Evolutionary conservation across 37 sponge, comb jelly and placozoan species (phyloP).

Genomic region (Cliona cf. orientalis): DNA sequence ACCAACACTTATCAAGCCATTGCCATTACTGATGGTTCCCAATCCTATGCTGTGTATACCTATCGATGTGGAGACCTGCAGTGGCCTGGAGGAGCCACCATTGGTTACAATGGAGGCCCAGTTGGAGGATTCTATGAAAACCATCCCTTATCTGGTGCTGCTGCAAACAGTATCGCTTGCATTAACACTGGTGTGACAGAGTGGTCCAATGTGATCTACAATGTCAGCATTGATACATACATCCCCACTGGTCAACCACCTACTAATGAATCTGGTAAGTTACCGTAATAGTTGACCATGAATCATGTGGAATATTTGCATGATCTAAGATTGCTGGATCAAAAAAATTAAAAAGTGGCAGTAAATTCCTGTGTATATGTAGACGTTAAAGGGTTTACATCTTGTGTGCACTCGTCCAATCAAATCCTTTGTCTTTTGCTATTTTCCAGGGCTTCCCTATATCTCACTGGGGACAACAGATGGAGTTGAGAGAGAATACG

Average conservation of each 20-base stretch:
- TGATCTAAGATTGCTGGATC: too few relatives aligned
- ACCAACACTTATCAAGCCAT: slow-evolving; percentile 61
- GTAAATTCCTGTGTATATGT: too few relatives aligned
- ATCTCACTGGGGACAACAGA: not conserved
- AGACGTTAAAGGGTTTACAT: too few relatives aligned
- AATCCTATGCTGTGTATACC: slow-evolving; percentile 55
- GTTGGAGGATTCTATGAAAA: slow-evolving; percentile 12
- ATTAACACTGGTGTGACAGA: slow-evolving; percentile 7
- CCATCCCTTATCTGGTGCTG: slow-evolving; percentile 16
- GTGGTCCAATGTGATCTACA: slow-evolving; percentile 39
- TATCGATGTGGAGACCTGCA: slow-evolving; percentile 61
- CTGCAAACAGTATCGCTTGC: slow-evolving; percentile 7
- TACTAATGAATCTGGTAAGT: too few relatives aligned
- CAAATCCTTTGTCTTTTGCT: too few relatives aligned
- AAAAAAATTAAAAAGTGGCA: too few relatives aligned
- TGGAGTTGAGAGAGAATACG: not conserved
- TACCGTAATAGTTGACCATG: too few relatives aligned
- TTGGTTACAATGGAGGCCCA: slow-evolving; percentile 38
- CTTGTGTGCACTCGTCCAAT: too few relatives aligned
- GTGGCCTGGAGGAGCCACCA: slow-evolving; percentile 42
- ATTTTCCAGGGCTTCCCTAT: not conserved
- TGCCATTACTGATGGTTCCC: slow-evolving; percentile 49
- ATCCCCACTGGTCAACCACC: too few relatives aligned
- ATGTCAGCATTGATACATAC: slow-evolving; percentile 17
- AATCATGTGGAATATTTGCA: too few relatives aligned